A percentile compares a stretch with the other conserved stretches of the same genome.
Conservation (phyloP, 2,888 invertebrate genomes). For the Corbicula japonica region DNA sequence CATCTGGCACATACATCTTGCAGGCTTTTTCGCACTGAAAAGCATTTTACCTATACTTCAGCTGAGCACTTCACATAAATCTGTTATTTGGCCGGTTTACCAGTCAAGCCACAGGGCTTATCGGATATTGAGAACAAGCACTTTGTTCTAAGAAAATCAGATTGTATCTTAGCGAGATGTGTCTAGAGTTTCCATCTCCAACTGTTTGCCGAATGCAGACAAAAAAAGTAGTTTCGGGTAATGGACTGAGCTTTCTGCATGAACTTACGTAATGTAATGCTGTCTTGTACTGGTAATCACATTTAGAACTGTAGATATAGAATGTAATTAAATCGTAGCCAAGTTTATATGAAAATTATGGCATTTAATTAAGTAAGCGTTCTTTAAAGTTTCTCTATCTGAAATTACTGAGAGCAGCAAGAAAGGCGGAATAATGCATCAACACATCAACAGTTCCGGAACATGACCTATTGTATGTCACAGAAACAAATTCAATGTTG, state of each 20-base stretch:
- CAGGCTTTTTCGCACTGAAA: too few relatives aligned
- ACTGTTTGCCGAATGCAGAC: slow-evolving; percentile 58
- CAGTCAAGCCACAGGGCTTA: slow-evolving; percentile 60
- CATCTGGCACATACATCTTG: too few relatives aligned
- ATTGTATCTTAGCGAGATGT: slow-evolving; percentile 45
- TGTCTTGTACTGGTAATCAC: slow-evolving; percentile 50
- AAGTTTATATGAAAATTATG: slow-evolving; percentile 58
- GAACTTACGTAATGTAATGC: too few relatives aligned
- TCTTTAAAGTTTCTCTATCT: slow-evolving; percentile 39
- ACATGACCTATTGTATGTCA: slow-evolving; percentile 17
- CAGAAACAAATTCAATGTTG: slow-evolving; percentile 28
- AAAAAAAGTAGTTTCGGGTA: slow-evolving; percentile 34
- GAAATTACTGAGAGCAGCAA: slow-evolving; percentile 15
- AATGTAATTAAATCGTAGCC: slow-evolving; percentile 52
- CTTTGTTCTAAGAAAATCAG: slow-evolving; percentile 46
- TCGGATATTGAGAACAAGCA: slow-evolving; percentile 45
- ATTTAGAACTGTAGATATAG: slow-evolving; percentile 44
- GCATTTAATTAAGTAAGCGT: slow-evolving; percentile 59
- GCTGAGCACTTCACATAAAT: too few relatives aligned
- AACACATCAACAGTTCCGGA: slow-evolving; percentile 26
- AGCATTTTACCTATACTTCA: too few relatives aligned
- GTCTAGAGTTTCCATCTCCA: slow-evolving; percentile 50
- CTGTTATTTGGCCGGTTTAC: slow-evolving; percentile 54
- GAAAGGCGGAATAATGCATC: slow-evolving; percentile 28
- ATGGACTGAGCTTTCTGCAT: slow-evolving; percentile 19